Conservation (phyloP, 2,797 vertebrate genomes). For the Cynodonichthys magdalenae region DNA sequence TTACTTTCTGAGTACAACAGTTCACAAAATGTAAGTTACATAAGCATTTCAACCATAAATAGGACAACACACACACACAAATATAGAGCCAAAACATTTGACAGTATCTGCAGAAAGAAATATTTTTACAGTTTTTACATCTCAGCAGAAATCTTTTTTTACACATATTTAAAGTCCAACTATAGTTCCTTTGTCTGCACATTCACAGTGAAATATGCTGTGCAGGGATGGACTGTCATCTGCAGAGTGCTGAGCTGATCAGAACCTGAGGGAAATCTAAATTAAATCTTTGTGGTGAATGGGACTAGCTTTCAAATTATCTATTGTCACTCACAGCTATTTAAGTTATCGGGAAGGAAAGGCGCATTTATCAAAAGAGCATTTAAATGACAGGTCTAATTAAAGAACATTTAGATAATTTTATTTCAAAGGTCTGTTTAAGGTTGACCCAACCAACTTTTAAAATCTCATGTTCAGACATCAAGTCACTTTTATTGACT, state of each 20-base stretch:
- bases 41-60: constrained; percentile 30
- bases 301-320: constrained; percentile 59
- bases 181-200: constrained; percentile 58
- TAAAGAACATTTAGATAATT: constrained; percentile 26
- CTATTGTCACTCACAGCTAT: constrained; percentile 64
- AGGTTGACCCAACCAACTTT: constrained; percentile 1
- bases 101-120: constrained; percentile 29
- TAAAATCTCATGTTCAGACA: constrained; percentile 21
- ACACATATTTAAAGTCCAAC: constrained; percentile 47
- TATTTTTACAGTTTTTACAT: constrained; percentile 40
- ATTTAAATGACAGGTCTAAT: constrained; percentile 28
- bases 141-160: constrained; percentile 57
- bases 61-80: constrained; percentile 26
- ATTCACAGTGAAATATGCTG: constrained; percentile 69
- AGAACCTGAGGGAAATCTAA: constrained; percentile 75
- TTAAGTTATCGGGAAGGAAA: constrained; percentile 63
- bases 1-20: constrained; percentile 50
- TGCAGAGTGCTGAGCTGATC: constrained; percentile 67
- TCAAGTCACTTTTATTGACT: constrained; percentile 16
- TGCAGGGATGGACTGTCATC: constrained; percentile 62
- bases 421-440: constrained; percentile 33
- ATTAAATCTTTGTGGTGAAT: constrained; percentile 76
- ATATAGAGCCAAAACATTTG: constrained; percentile 21
- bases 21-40: constrained; percentile 43
- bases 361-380: constrained; percentile 52